phyloP scores from a whole-genome alignment of 2,888 invertebrate species.

The Caenorhabditis wallacei region DNA sequence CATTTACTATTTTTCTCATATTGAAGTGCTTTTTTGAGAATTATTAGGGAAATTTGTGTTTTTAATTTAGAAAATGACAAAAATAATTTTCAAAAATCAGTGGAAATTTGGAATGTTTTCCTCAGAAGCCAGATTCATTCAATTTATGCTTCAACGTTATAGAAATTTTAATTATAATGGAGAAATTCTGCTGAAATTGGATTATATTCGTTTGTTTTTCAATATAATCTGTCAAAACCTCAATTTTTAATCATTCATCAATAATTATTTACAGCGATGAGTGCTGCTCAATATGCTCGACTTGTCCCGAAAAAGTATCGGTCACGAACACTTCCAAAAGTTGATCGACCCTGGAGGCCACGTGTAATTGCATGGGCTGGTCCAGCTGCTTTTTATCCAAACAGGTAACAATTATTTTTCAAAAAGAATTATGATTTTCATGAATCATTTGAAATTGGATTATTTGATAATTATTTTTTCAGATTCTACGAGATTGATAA shows the following conservation, averaged over 20 bases:
- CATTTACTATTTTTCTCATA: background rate
- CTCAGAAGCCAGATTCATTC: too few relatives aligned
- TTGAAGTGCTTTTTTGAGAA: background rate
- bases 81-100: background rate
- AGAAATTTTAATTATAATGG: too few relatives aligned
- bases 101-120: background rate
- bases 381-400: conserved; percentile 80
- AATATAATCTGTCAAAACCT: background rate
- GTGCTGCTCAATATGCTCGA: conserved; percentile 73
- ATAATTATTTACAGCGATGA: conserved; percentile 63
- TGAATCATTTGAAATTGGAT: too few relatives aligned
- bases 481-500: conserved; percentile 81
- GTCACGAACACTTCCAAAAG: conserved; percentile 76
- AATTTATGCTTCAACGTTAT: too few relatives aligned
- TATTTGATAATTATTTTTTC: too few relatives aligned
- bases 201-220: background rate
- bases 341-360: conserved; percentile 79
- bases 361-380: conserved; percentile 82
- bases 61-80: too few relatives aligned
- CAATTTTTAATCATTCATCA: too few relatives aligned
- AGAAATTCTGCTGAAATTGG: too few relatives aligned
- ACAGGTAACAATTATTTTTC: conserved; percentile 72
- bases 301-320: conserved; percentile 76
- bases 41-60: too few relatives aligned
- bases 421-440: background rate